Conservation (phyloP, 2,888 invertebrate species). For the Pristionchus arcanus region DNA sequence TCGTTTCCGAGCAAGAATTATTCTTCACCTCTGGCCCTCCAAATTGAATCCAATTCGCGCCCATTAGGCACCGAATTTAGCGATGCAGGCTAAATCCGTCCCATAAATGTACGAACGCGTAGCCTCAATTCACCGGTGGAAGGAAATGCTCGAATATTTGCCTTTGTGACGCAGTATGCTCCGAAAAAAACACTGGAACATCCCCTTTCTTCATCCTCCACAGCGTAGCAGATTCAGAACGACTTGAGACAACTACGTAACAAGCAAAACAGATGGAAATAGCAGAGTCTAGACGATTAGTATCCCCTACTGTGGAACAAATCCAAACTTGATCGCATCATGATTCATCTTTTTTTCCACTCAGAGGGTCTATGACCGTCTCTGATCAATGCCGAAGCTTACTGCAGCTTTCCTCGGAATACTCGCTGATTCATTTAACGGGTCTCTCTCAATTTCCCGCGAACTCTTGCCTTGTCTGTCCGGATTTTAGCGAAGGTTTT, state of each 20-base stretch:
- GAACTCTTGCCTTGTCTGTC: too few relatives aligned
- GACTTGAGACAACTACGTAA: background rate
- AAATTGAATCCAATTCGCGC: constrained; percentile 4
- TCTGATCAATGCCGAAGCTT: background rate
- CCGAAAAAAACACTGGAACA: too few relatives aligned
- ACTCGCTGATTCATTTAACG: background rate
- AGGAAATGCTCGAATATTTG: background rate
- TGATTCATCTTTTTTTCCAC: background rate
- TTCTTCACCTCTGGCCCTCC: background rate
- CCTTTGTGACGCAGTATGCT: background rate
- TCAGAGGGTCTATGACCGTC: background rate
- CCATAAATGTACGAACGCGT: background rate
- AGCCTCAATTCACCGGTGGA: background rate
- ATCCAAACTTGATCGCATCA: background rate
- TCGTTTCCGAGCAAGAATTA: background rate
- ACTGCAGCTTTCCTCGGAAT: background rate
- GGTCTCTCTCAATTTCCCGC: background rate
- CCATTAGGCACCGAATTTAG: background rate
- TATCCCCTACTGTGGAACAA: background rate
- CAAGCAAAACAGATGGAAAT: too few relatives aligned
- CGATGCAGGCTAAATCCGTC: background rate
- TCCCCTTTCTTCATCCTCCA: too few relatives aligned
- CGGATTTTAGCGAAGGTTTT: background rate
- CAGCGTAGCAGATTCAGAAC: background rate
- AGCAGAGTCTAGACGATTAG: background rate